Conservation (phyloP, 1,140 invertebrate species). For the Rhizoglyphus robini region DNA sequence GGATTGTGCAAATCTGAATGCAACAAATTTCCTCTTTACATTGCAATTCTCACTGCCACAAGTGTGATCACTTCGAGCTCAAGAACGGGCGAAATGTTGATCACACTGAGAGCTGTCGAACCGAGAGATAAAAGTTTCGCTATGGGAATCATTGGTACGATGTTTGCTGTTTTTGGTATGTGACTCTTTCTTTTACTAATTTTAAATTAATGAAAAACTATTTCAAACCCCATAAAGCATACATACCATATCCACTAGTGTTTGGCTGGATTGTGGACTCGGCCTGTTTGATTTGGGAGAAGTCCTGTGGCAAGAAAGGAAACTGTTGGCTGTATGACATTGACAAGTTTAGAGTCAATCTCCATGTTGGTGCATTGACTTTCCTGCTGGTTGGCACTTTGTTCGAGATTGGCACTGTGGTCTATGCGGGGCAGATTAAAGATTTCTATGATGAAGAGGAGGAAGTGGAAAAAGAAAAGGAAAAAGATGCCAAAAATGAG, state of each 20-base stretch:
- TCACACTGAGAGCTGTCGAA: constrained; percentile 24
- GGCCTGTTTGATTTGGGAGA: constrained; percentile 31
- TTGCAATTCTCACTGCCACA: not conserved
- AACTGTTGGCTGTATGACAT: constrained; percentile 33
- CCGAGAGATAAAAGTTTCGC: constrained; percentile 27
- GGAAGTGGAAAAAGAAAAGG: not conserved
- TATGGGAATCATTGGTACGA: constrained; percentile 23
- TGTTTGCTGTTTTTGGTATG: constrained; percentile 25
- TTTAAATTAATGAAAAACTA: no score
- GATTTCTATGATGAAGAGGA: constrained; percentile 26
- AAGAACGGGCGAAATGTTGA: not conserved
- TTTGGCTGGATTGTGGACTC: constrained; percentile 32
- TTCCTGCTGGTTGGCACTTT: constrained; percentile 24
- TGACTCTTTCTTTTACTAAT: not conserved
- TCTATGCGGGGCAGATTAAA: constrained; percentile 18
- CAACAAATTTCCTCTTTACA: constrained; percentile 2
- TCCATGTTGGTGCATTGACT: constrained; percentile 25
- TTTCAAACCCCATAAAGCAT: constrained; percentile 24
- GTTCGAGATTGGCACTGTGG: constrained; percentile 24
- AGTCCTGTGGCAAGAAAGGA: constrained; percentile 28
- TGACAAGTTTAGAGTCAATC: constrained; percentile 27
- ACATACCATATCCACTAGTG: constrained; percentile 32
- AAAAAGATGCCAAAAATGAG: no score
- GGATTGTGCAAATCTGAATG: constrained; percentile 16
- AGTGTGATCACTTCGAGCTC: constrained; percentile 1